Conservation (phyloP, 2,113 vertebrate genomes). For the Notothenia rossii region DNA sequence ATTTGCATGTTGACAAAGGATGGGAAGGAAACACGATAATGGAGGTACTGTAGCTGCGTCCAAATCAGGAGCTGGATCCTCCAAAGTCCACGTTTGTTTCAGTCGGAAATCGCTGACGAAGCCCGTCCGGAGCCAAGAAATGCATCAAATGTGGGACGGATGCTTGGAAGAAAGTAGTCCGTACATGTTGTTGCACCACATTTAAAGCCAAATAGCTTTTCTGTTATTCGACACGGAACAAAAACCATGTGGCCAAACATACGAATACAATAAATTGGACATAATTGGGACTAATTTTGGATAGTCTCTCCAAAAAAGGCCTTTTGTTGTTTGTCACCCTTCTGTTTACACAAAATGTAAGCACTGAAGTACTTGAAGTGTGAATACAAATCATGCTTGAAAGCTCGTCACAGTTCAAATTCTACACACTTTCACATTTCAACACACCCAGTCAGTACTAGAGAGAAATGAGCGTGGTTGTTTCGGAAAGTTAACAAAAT, state of each 20-base stretch:
- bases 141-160: background rate
- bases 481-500: too few species aligned
- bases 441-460: too few species aligned
- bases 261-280: too few species aligned
- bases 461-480: too few species aligned
- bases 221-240: background rate
- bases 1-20: conserved; percentile 71
- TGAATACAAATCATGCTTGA: too few species aligned
- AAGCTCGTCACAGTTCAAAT: too few species aligned
- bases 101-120: conserved; percentile 10
- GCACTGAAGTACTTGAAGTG: background rate
- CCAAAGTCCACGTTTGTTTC: conserved; percentile 25
- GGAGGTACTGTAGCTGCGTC: conserved; percentile 9
- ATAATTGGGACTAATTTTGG: background rate
- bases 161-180: background rate
- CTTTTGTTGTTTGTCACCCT: background rate
- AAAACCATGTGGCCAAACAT: too few species aligned
- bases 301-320: background rate
- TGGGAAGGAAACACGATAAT: conserved; percentile 48
- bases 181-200: background rate
- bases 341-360: background rate
- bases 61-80: conserved; percentile 24
- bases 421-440: too few species aligned
- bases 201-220: background rate
- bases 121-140: background rate